Evolutionary conservation across 2,113 vertebrate species (phyloP).

Genomic region (Takifugu flavidus): DNA sequence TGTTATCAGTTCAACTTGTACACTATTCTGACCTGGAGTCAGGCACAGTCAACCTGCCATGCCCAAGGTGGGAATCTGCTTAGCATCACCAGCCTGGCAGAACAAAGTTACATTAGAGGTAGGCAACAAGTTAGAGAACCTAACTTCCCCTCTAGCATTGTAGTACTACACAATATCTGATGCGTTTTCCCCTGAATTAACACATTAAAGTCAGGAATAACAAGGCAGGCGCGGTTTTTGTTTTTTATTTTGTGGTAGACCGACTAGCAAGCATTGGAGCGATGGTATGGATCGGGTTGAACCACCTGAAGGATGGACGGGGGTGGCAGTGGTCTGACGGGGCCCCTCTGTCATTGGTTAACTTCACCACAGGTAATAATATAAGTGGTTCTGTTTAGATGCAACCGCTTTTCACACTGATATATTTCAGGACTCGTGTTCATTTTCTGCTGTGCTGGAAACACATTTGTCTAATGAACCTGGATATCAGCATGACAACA

Average conservation of each 20-base stretch:
- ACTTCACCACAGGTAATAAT: constrained; percentile 81
- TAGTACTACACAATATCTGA: no score
- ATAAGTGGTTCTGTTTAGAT: background rate
- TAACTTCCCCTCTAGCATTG: no score
- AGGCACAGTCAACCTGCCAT: constrained; percentile 83
- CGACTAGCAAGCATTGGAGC: constrained; percentile 71
- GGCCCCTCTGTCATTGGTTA: constrained; percentile 78
- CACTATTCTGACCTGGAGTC: constrained; percentile 84
- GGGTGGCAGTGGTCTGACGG: constrained; percentile 95
- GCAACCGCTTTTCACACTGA: background rate
- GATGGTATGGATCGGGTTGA: constrained; percentile 88
- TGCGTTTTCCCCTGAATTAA: no score
- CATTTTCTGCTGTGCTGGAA: background rate
- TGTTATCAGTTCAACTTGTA: constrained; percentile 92
- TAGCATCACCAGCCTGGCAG: constrained; percentile 77
- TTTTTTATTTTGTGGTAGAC: constrained; percentile 63
- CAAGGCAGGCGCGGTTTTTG: background rate
- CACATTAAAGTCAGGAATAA: no score
- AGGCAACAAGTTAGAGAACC: constrained; percentile 48
- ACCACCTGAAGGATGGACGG: constrained; percentile 75
- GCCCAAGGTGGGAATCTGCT: constrained; percentile 87
- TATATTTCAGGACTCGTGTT: background rate
- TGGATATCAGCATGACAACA: background rate
- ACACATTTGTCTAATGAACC: background rate
- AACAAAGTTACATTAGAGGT: constrained; percentile 83